Conservation (phyloP, 2,113 vertebrate genomes). For the Trichechus manatus region DNA sequence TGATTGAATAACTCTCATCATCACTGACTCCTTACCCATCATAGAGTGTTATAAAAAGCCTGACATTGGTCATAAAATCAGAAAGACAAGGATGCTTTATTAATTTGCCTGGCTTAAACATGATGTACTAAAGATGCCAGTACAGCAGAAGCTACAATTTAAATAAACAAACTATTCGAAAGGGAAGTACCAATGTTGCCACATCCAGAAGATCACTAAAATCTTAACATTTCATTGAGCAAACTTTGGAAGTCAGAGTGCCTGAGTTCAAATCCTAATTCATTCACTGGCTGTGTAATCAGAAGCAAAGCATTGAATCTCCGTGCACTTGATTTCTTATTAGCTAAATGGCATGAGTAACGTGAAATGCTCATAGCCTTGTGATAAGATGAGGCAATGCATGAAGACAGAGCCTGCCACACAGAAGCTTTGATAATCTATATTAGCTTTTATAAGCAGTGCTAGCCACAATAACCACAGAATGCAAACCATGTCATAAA, state of each 20-base stretch:
- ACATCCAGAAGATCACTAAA: neutral
- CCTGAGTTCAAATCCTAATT: neutral
- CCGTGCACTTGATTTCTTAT: neutral
- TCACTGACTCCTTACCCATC: neutral
- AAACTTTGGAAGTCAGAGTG: neutral
- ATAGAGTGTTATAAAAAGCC: neutral
- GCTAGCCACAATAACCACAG: neutral
- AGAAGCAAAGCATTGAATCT: neutral
- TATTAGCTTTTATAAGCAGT: neutral
- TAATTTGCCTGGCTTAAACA: conserved; percentile 14
- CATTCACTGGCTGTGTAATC: neutral
- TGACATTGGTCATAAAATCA: neutral
- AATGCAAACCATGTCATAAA: neutral
- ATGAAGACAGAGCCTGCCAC: neutral
- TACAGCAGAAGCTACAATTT: neutral
- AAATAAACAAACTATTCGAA: neutral
- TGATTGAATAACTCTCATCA: neutral
- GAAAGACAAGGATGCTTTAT: neutral
- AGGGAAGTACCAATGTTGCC: neutral
- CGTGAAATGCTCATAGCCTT: neutral
- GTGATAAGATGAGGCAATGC: neutral
- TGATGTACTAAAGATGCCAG: neutral
- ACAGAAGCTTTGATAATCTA: neutral
- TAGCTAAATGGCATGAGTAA: neutral
- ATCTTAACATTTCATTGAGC: neutral